Evolutionary conservation across 2,797 vertebrate species (phyloP), one percentile per base, ranked within the genome.

Genomic region (Melanotaenia maccullochi): DNA sequence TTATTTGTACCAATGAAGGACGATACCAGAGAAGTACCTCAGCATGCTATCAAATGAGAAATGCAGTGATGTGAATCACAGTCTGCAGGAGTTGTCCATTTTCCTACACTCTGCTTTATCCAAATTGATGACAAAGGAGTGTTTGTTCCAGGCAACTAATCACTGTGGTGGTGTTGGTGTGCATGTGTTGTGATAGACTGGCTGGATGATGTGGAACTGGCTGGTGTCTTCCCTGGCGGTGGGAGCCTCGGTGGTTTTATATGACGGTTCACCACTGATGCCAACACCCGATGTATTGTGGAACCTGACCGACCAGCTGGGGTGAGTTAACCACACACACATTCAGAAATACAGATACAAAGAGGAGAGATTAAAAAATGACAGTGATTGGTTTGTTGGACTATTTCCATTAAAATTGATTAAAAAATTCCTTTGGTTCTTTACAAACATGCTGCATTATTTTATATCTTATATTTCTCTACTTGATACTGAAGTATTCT

Each of bases 141-240:
- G 66, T 74, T 83, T 75, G 18, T 69, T 60, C 52, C 60, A 78
- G 69, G 85, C 80, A 71, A 87, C 61, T 83, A 61, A 89, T 79
- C 35, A 2, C 9, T 69, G 68, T 69, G 55, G 54, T 16, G 69
- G 51, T 58, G 1, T 76, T 1, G 52, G 24, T 77, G 22, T 71
- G 32, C 68, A 38, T 65, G 42, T 76, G 40, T 79, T 36, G 57
- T 36, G 35, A 82, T 38, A 99, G 97, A 96, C 93, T 0, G 97
- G 98, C 84, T 99, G 98, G 98, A 99, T 99, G 97, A 98, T 99
- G 97, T 99, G 98, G 98, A 99, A 99, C 86, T 99, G 98, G 98
- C 85, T 97, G 82, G 90, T 99, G 75, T 94, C 96, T 0, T 93
- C 96, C 0, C 93, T 99, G 52, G 96, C 97, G 35, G 95, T 96